A percentile compares a stretch with the other conserved stretches of the same genome.
phyloP scores from a whole-genome alignment of 1,140 invertebrate genomes.

The Drosophila asahinai region DNA sequence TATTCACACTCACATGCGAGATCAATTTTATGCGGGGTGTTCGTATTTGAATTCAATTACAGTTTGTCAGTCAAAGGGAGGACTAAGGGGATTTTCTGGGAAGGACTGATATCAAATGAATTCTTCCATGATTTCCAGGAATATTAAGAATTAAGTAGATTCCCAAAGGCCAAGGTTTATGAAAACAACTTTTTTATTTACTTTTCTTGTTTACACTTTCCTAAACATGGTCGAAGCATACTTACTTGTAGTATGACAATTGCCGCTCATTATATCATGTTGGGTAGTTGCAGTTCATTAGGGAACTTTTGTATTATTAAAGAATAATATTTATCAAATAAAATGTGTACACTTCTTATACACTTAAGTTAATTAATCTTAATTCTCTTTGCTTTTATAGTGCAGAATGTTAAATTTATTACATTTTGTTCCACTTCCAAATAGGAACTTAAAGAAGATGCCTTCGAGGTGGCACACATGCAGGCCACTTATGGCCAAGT shows the following conservation, averaged over 20 bases:
- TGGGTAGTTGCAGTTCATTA: too few species aligned
- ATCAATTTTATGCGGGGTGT: constrained; percentile 7
- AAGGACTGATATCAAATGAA: background rate
- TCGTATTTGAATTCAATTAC: constrained; percentile 5
- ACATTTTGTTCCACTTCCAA: background rate
- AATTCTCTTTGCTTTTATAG: background rate
- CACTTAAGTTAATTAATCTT: too few species aligned
- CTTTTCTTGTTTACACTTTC: too few species aligned
- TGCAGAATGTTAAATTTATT: too few species aligned
- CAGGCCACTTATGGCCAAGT: constrained; percentile 23
- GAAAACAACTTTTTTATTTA: background rate
- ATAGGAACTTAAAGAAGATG: constrained; percentile 1
- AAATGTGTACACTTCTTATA: too few species aligned
- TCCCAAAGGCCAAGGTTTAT: background rate
- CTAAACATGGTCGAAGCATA: too few species aligned
- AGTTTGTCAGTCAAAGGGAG: constrained; percentile 2
- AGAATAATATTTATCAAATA: too few species aligned
- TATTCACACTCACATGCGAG: background rate
- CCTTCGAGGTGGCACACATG: constrained; percentile 15
- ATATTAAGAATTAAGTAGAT: background rate
- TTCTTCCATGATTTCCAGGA: background rate
- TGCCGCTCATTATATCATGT: too few species aligned
- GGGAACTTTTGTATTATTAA: too few species aligned
- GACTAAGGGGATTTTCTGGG: background rate
- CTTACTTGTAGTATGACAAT: too few species aligned